phyloP scores from a whole-genome alignment of 2,113 vertebrate species.

The Hiodon tergisus region DNA sequence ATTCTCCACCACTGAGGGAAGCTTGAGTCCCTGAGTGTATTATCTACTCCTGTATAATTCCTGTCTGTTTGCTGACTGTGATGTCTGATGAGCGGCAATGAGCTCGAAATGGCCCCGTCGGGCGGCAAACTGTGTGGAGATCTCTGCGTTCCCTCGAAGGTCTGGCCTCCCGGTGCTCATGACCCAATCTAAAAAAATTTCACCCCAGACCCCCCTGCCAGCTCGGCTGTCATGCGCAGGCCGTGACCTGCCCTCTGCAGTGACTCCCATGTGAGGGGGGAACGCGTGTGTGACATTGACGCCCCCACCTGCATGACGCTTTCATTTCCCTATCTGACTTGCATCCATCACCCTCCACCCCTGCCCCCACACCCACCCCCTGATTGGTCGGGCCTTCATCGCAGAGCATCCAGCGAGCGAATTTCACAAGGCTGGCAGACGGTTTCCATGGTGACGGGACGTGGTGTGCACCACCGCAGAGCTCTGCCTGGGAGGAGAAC shows the following conservation, averaged over 20 bases:
- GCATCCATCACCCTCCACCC: neutral
- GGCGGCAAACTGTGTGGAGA: neutral
- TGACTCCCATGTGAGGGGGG: neutral
- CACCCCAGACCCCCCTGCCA: neutral
- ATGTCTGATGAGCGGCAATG: neutral
- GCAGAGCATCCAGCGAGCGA: neutral
- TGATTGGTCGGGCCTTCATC: neutral
- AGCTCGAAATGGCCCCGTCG: neutral
- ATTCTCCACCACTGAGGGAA: neutral
- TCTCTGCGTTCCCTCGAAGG: neutral
- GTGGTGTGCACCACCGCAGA: conserved; percentile 12
- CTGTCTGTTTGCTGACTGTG: neutral
- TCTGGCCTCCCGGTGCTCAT: neutral
- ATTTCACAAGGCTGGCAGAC: neutral
- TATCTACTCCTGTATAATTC: neutral
- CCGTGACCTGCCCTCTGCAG: neutral
- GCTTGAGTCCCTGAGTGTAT: neutral
- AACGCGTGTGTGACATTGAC: neutral
- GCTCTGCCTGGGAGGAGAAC: conserved; percentile 9
- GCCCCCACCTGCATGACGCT: neutral
- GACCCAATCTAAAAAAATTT: neutral
- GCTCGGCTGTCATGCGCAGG: too few relatives aligned
- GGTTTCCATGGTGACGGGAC: conserved; percentile 31
- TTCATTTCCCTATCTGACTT: neutral
- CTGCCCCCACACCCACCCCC: neutral